phyloP scores from a whole-genome alignment of 1,140 invertebrate species.

The Philotrypesis tridentata region DNA sequence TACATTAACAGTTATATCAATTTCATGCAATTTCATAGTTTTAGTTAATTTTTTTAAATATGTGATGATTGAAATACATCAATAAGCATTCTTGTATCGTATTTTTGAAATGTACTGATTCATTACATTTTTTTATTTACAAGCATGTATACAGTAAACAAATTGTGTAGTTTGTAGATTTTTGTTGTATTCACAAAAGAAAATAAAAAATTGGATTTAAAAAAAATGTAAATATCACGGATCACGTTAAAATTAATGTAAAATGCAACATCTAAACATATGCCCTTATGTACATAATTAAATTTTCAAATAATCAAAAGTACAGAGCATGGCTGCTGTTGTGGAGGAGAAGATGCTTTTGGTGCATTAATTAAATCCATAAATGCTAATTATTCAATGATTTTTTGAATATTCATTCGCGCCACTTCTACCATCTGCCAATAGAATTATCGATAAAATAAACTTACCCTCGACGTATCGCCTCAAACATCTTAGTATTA shows the following conservation, averaged over 20 bases:
- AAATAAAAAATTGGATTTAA: conserved; percentile 28
- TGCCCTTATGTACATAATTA: conserved; percentile 15
- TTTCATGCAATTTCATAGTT: not conserved
- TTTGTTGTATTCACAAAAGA: conserved; percentile 28
- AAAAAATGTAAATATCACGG: conserved; percentile 4
- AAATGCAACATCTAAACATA: not conserved
- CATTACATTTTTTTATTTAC: conserved; percentile 16
- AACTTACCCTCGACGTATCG: not conserved
- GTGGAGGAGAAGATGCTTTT: conserved; percentile 26
- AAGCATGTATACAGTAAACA: not conserved
- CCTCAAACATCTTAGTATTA: conserved; percentile 20
- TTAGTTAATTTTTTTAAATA: not conserved
- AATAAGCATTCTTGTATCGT: conserved; percentile 7
- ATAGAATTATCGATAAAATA: conserved; percentile 19
- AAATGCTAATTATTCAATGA: not conserved
- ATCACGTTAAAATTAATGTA: too few relatives aligned
- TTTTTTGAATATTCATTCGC: not conserved
- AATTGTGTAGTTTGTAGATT: conserved; percentile 11
- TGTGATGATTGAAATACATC: not conserved
- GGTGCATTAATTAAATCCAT: not conserved
- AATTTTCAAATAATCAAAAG: conserved; percentile 10
- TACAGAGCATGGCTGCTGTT: conserved; percentile 34
- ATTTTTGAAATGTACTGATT: not conserved
- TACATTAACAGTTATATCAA: not conserved
- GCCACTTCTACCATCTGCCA: not conserved